Percentiles rank a stretch among this genome's conserved stretches.
phyloP scores from a whole-genome alignment of 2,113 vertebrate species.

The Nesospiza acunhae region DNA sequence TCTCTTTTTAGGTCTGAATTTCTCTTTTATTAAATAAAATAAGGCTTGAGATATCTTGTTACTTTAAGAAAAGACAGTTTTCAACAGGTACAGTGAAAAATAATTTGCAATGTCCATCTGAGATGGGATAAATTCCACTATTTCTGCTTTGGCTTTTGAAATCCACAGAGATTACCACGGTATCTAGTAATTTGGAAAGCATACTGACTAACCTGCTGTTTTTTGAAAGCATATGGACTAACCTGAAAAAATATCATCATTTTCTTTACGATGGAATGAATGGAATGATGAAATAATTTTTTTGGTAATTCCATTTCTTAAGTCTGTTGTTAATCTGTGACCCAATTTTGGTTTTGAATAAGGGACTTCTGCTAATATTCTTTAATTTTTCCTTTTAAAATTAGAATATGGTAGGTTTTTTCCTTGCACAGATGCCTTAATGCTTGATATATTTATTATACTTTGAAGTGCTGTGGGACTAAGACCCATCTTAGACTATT shows the following conservation, averaged over 20 bases:
- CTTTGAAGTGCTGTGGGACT: not conserved
- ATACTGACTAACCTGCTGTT: not conserved
- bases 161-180: not conserved
- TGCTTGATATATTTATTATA: not conserved
- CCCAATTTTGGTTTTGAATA: not conserved
- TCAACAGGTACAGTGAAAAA: not conserved
- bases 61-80: not conserved
- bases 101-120: not conserved
- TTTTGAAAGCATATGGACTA: not conserved
- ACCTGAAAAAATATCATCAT: not conserved
- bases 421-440: not conserved
- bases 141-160: not conserved
- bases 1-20: not conserved
- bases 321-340: not conserved
- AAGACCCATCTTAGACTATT: not conserved
- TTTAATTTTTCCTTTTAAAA: not conserved
- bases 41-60: not conserved
- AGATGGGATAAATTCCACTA: not conserved
- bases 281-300: not conserved
- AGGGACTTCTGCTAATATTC: not conserved
- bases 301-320: not conserved
- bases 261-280: not conserved
- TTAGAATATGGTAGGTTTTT: not conserved
- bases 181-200: not conserved
- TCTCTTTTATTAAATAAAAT: not conserved